These are phyloP conservation scores for Xerus rutilus DNA, from an alignment of 2,797 vertebrate genomes.

Conservation along the genomic window DNA sequence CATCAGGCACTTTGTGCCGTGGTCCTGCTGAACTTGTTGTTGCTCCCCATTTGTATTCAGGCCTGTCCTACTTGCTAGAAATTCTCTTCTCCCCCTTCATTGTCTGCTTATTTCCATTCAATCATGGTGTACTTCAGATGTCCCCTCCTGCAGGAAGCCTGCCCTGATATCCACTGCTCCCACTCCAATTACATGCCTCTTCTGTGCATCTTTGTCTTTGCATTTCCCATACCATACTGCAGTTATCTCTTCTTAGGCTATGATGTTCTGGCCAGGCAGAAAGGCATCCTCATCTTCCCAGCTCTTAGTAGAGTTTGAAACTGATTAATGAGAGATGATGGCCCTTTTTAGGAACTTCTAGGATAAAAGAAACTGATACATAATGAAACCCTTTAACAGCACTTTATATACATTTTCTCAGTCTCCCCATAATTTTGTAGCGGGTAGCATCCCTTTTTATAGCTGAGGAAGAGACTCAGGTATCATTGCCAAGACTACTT, in stretches of 20 bases:
- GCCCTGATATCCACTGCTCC: background rate
- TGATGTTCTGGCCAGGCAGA: background rate
- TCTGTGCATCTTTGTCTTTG: background rate
- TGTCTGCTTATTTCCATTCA: constrained; percentile 22
- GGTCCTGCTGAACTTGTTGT: background rate
- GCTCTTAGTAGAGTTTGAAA: constrained; percentile 35
- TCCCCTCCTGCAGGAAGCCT: constrained; percentile 49
- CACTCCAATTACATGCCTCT: background rate
- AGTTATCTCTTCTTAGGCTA: background rate
- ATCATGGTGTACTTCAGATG: background rate
- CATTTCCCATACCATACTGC: background rate
- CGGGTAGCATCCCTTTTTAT: constrained; percentile 27
- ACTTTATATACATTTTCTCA: constrained; percentile 38
- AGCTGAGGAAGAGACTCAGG: constrained; percentile 16
- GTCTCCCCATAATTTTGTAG: constrained; percentile 24
- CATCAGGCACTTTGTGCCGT: background rate
- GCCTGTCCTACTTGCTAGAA: background rate
- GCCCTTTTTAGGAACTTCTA: constrained; percentile 36
- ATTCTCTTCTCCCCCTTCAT: background rate
- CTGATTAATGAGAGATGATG: background rate
- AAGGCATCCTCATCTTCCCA: background rate
- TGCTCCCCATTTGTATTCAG: background rate
- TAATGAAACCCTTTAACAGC: background rate
- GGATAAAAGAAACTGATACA: constrained; percentile 34
- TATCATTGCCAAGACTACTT: background rate